These are phyloP conservation scores for Aegithalos caudatus DNA, from an alignment of 2,113 vertebrate genomes.

Conservation along the genomic window DNA sequence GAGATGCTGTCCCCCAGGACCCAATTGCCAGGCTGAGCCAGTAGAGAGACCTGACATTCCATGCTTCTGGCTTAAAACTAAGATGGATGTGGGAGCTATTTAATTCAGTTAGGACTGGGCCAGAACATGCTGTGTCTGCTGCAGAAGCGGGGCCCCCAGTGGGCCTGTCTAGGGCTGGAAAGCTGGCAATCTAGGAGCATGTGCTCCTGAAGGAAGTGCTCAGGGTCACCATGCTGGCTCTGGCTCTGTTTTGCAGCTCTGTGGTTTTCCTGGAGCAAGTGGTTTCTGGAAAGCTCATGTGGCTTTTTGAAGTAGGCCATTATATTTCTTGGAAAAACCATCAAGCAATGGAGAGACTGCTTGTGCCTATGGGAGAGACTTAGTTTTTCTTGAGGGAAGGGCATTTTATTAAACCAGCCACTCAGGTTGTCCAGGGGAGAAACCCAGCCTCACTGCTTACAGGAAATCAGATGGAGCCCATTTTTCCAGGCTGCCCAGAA, in stretches of 20 bases:
- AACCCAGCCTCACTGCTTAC: not conserved
- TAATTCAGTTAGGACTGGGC: not conserved
- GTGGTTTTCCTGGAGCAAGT: not conserved
- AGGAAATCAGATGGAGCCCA: fast-evolving
- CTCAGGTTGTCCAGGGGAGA: not conserved
- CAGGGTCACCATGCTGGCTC: not conserved
- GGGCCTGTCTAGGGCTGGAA: not conserved
- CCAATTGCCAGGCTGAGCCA: not conserved
- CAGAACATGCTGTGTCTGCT: not conserved
- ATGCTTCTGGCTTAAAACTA: not conserved
- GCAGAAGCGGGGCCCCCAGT: not conserved
- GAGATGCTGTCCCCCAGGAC: fast-evolving
- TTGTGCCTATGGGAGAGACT: not conserved
- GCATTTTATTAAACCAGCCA: not conserved
- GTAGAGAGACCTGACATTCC: not conserved
- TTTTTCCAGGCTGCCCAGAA: not conserved
- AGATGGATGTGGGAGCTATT: not conserved
- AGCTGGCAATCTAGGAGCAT: not conserved
- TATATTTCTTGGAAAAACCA: not conserved
- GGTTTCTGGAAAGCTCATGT: not conserved
- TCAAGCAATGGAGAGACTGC: not conserved
- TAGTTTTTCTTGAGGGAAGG: not conserved
- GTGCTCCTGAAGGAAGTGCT: not conserved
- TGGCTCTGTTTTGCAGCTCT: not conserved
- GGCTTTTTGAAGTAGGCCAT: not conserved